phyloP scores from a whole-genome alignment of 23 tunicate species.

The Diplosoma virens region DNA sequence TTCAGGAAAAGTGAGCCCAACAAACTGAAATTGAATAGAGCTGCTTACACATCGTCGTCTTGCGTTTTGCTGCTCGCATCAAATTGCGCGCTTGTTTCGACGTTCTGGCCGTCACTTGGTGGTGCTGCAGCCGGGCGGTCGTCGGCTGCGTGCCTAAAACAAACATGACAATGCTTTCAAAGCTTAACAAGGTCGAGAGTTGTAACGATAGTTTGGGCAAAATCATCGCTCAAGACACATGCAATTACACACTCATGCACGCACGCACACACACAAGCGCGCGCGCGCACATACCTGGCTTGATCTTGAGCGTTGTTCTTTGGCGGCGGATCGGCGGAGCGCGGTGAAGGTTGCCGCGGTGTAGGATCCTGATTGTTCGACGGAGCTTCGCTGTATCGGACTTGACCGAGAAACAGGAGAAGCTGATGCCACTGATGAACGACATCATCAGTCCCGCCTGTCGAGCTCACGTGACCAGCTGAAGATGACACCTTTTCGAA shows the following conservation, averaged over 20 bases:
- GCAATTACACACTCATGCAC: neutral
- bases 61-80: neutral
- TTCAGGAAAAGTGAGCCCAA: no score
- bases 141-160: neutral
- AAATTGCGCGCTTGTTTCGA: neutral
- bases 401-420: conserved; percentile 75
- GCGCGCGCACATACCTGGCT: neutral
- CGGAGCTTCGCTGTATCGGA: conserved; percentile 37
- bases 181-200: neutral
- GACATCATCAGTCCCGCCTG: neutral
- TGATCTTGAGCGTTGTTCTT: neutral
- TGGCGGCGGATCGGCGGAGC: neutral
- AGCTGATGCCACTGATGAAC: conserved; percentile 88
- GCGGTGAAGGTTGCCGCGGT: conserved; percentile 16
- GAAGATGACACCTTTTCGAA: no score
- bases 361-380: neutral
- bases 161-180: no score
- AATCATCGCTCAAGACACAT: no score
- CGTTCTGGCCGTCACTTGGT: neutral
- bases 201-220: no score
- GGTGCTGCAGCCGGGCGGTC: neutral
- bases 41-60: conserved; percentile 3
- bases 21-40: no score
- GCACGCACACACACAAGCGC: neutral
- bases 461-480: no score